Conservation (phyloP, 2,113 vertebrate species). For the Cavia porcellus region DNA sequence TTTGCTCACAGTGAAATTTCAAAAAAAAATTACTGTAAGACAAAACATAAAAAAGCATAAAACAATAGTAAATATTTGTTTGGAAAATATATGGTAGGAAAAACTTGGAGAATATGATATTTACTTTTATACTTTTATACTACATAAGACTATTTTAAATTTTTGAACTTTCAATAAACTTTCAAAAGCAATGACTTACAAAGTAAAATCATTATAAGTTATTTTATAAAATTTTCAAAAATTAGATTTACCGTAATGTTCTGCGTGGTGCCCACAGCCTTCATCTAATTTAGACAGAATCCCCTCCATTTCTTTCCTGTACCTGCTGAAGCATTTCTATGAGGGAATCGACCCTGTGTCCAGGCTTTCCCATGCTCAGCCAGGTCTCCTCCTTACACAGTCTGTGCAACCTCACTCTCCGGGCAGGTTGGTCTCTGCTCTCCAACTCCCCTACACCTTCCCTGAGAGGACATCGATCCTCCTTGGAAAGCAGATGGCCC, state of each 20-base stretch:
- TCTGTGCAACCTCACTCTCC: no score
- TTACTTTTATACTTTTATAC: not conserved
- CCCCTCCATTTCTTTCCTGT: no score
- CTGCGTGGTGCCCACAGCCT: no score
- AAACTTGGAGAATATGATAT: not conserved
- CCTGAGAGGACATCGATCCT: not conserved
- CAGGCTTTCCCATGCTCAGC: no score
- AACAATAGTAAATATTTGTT: not conserved
- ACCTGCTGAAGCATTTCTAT: no score
- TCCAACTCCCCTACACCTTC: not conserved
- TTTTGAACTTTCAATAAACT: not conserved
- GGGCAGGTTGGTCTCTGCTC: no score
- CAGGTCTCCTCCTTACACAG: no score
- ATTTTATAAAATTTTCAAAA: not conserved
- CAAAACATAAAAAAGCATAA: not conserved
- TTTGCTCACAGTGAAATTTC: not conserved
- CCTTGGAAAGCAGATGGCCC: no score
- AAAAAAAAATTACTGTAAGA: not conserved
- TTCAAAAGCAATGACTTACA: not conserved
- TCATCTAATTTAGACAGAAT: no score
- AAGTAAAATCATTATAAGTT: not conserved
- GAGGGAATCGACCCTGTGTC: no score
- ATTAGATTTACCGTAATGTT: not conserved
- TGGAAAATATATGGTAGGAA: not conserved
- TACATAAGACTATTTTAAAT: not conserved